Evolutionary conservation across 2,888 invertebrate genomes (phyloP), one percentile per base, ranked within the genome.

Genomic region (Ctena decussata): DNA sequence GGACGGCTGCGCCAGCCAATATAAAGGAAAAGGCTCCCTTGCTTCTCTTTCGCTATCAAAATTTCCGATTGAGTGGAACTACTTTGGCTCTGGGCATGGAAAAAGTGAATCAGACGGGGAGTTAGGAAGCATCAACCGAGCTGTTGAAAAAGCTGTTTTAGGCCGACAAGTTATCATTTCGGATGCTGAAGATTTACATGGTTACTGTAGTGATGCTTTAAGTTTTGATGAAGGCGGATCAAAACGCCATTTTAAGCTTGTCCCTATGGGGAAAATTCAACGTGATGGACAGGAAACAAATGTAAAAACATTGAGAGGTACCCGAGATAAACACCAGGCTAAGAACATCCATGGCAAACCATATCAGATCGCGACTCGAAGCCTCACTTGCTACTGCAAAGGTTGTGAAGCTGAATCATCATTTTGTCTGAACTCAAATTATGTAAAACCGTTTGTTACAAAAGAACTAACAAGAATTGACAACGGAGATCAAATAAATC

Each of bases 191-290:
- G 87, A 88, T 49, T 15, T 87, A 18, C 85, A 39, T 71, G 39
- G 37, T 24, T 89, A 65, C 27, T 74, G 79, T 44, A 21, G 82
- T 27, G 39, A 30, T 24, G 49, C 84, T 49, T 41, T 84, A 57
- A 44, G 32, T 65, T 11, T 80, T 21, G 75, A 88, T 75, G 80
- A 83, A 30, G 39, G 32, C 27, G 27, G 71, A 0, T 27, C 78
- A 60, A 84, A 78, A 75, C 39, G 90, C 18, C 69, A 74, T 15
- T 90, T 86, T 49, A 73, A 82, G 44, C 77, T 73, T 32, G 86
- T 89, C 0, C 74, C 74, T 41, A 44, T 46, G 18, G 77, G 71
- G 24, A 84, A 89, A 0, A 87, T 90, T n/a, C 49, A 46, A 15
- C 60, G 89, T 73, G 53, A 78, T 30, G 69, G 41, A 41, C 41